Base-by-base conservation (phyloP, 2,888 invertebrate species). In the Argyresthia albistria region DNA sequence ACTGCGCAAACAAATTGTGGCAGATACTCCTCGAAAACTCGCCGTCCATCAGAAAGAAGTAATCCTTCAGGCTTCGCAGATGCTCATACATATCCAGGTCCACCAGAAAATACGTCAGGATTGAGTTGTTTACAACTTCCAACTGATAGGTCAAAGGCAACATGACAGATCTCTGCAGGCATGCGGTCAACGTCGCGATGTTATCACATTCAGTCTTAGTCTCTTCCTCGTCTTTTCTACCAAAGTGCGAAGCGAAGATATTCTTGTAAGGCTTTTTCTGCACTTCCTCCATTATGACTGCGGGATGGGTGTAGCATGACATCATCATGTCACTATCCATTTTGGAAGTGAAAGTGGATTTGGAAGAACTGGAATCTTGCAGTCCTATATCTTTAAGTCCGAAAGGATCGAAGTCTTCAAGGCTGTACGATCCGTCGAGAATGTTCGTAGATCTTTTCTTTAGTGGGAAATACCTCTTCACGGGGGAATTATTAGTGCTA, bases 41-140 rank as follows among this genome's bases (percentile, higher is more conserved):
- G 0, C 95, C 95, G 60, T 95, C 94, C 84, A 94, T 89, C 25
- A 95, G 69, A 62, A 95, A 94, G 70, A 92, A 95, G 63, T 93
- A 95, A 66, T 93, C 92, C 47, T 93, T 89, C n/a, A 95, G 73
- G 69, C 92, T 92, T 46, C 90, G 90, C 58, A 95, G 83, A 74
- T 95, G 94, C 15, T 91, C 89, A 43, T 94, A 86, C 69, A 93
- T 89, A 51, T 92, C 90, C 14, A 92, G 79, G 56, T 92, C 90
- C 0, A 89, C 84, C 0, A 95, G 75, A 60, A 92, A 91, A 66
- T 92, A 90, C 37, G 91, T 92, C 56, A 95, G 75, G 15, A 94
- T 89, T 8, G 93, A 93, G 56, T 91, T 92, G 55, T 93, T 93
- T 0, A 93, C 90, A 10, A 95, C 86, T 58, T 91, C 90, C 51